These are phyloP conservation scores for Probosciger aterrimus DNA, from an alignment of 2,113 vertebrate genomes.

Conservation along the genomic window DNA sequence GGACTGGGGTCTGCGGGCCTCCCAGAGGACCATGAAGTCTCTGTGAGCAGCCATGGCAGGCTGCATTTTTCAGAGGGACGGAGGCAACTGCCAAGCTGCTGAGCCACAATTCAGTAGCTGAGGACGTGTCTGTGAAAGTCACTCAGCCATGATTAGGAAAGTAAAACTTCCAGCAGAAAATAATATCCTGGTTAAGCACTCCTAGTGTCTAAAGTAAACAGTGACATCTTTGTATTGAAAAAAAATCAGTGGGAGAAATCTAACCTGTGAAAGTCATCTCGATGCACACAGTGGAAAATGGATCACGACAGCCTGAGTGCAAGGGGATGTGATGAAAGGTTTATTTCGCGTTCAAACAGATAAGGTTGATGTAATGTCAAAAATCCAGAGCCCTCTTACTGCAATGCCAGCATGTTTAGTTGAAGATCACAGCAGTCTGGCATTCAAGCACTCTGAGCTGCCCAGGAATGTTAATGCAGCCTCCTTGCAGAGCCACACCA, in stretches of 20 bases:
- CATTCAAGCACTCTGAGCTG: neutral
- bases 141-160: neutral
- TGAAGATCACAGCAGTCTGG: neutral
- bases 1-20: neutral
- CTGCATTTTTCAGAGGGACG: neutral
- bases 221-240: neutral
- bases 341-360: neutral
- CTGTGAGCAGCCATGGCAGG: neutral
- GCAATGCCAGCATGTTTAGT: accelerated
- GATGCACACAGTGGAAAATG: constrained; percentile 16
- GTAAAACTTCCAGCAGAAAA: constrained; percentile 22
- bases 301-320: neutral
- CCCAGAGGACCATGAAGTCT: neutral
- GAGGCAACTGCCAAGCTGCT: neutral
- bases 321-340: neutral
- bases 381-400: neutral
- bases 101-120: neutral
- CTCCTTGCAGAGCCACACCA: neutral
- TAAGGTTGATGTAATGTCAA: neutral
- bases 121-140: constrained; percentile 5
- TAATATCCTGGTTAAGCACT: neutral
- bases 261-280: constrained; percentile 37
- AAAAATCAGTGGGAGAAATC: neutral
- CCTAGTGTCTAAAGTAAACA: neutral
- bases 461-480: neutral